Conservation (phyloP, 23 tunicate genomes). For the Botrylloides violaceus region DNA sequence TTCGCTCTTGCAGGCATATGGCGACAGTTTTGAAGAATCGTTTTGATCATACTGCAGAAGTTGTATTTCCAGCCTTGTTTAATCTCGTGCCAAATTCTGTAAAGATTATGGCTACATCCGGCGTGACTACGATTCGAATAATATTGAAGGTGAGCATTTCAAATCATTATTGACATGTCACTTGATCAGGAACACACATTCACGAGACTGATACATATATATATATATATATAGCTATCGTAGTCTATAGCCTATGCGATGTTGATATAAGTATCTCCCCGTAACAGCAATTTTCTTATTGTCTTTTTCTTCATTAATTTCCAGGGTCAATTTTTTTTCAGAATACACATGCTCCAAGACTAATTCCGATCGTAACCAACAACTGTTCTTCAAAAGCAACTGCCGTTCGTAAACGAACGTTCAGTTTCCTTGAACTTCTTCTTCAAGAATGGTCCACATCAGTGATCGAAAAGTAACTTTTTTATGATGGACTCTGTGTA, state of each 20-base stretch:
- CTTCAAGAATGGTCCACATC: constrained; percentile 64
- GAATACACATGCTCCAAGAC: constrained; percentile 67
- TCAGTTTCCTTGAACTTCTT: constrained; percentile 45
- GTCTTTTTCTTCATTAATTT: too few relatives aligned
- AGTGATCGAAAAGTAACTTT: constrained; percentile 74
- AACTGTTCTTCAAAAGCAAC: constrained; percentile 63
- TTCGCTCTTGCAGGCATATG: constrained; percentile 39
- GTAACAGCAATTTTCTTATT: too few relatives aligned
- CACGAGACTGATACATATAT: too few relatives aligned
- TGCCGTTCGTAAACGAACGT: constrained; percentile 49
- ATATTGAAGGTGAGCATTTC: constrained; percentile 52
- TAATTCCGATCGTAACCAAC: constrained; percentile 49
- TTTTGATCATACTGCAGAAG: constrained; percentile 64
- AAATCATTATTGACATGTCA: too few relatives aligned
- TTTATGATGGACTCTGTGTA: background rate
- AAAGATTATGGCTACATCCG: constrained; percentile 76
- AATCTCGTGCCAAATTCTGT: constrained; percentile 60
- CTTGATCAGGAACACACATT: too few relatives aligned
- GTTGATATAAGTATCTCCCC: too few relatives aligned
- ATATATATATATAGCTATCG: too few relatives aligned
- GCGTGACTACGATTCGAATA: constrained; percentile 60
- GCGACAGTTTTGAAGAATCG: constrained; percentile 54
- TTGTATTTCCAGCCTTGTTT: constrained; percentile 59
- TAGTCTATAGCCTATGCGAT: too few relatives aligned
- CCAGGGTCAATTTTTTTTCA: too few relatives aligned